phyloP scores from a whole-genome alignment of 2,113 vertebrate species.

The Psittacula cyanocephala region DNA sequence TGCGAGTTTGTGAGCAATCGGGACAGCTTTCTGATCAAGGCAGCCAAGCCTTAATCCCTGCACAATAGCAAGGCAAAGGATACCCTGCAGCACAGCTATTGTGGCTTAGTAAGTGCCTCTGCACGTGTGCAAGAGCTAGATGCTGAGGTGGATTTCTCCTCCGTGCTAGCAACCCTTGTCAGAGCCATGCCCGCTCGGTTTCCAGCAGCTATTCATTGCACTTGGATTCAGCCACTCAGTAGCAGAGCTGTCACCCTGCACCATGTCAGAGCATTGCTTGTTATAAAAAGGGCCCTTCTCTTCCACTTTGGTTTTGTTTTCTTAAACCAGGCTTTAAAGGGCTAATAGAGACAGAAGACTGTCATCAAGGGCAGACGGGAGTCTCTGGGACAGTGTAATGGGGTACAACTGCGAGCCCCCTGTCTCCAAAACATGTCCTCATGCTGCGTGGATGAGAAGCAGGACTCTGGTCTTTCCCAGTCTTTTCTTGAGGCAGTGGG shows the following conservation, averaged over 20 bases:
- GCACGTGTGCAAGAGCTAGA: background rate
- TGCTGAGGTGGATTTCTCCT: background rate
- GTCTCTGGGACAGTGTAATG: background rate
- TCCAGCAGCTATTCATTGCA: background rate
- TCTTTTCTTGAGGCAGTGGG: background rate
- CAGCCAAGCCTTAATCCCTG: conserved; percentile 8
- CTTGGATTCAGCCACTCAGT: background rate
- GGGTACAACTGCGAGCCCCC: background rate
- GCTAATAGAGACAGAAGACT: background rate
- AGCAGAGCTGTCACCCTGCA: background rate
- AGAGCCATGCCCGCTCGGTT: background rate
- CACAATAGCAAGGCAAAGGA: background rate
- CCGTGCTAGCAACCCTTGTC: background rate
- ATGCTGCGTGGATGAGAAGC: background rate
- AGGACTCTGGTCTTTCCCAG: background rate
- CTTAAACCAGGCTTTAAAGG: background rate
- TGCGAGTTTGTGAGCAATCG: background rate
- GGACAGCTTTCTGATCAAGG: background rate
- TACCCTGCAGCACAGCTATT: background rate
- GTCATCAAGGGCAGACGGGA: background rate
- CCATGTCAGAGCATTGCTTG: fast-evolving
- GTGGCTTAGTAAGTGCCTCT: background rate
- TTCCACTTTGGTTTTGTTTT: background rate
- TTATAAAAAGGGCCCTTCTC: background rate
- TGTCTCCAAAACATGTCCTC: background rate